phyloP scores from a whole-genome alignment of 30 jellyfish, hydroid and myxozoan genomes.

The Pelagia noctiluca region DNA sequence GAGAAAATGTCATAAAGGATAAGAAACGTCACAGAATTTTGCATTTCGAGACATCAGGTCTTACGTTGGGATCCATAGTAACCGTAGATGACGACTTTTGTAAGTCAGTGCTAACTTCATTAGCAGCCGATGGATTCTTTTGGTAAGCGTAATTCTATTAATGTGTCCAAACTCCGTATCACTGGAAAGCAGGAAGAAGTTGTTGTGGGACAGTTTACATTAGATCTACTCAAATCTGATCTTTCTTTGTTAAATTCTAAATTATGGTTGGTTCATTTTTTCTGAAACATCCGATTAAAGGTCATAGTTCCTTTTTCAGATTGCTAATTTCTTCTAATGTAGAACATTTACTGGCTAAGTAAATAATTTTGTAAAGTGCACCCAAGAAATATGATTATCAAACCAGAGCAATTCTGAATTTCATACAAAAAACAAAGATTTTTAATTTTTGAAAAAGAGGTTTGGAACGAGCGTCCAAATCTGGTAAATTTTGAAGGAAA shows the following conservation, averaged over 20 bases:
- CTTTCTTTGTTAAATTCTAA: background rate
- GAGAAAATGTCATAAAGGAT: background rate
- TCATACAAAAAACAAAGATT: too few species aligned
- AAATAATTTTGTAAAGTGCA: too few species aligned
- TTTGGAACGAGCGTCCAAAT: too few species aligned
- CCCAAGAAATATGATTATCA: too few species aligned
- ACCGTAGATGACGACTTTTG: slow-evolving; percentile 3
- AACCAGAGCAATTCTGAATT: too few species aligned
- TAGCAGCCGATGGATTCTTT: slow-evolving; percentile 25
- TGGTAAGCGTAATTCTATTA: background rate
- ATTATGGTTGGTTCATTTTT: too few species aligned
- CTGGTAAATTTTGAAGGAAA: too few species aligned
- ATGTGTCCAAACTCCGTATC: background rate
- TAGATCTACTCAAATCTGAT: background rate
- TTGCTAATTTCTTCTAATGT: too few species aligned
- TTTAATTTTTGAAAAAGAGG: too few species aligned
- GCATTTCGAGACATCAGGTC: background rate
- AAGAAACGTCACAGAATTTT: background rate
- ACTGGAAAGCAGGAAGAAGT: too few species aligned
- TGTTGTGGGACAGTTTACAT: background rate
- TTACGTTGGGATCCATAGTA: slow-evolving; percentile 9
- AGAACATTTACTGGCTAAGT: too few species aligned
- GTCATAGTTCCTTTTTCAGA: background rate
- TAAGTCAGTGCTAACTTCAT: background rate
- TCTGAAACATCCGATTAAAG: background rate